Evolutionary conservation across 2,113 vertebrate species (phyloP), one percentile per base, ranked within the genome.

Genomic region (Odocoileus hemionus): DNA sequence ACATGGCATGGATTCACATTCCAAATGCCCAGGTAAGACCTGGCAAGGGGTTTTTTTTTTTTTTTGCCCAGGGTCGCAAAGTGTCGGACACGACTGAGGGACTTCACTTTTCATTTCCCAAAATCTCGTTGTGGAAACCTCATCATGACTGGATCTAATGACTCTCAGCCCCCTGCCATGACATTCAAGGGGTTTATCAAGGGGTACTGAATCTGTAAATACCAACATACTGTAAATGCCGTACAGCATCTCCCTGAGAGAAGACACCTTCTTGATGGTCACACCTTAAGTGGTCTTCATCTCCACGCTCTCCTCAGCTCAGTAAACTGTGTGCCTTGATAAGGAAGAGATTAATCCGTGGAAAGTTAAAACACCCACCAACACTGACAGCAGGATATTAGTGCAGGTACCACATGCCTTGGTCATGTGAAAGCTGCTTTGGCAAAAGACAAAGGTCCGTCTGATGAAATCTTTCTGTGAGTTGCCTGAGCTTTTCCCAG

Each of bases 371-470:
- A 86, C 16, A 11, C 21, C 52, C 70, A 16, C 45, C 23, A 7
- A 2, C 33, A 52, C 36, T 17, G 83, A 84, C 89, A 21, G 28
- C 70, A 47, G 28, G 23, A 19, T 33, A 28, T 50, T 58, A 30
- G 64, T 19, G 13, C 28, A 74, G 8, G 15, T 86, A 36, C 91
- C 58, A 91, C 93, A 36, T 70, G n/a, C 76, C 16, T 39, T 7
- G 23, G 67, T 89, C 47, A 86, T 45, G 67, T 21, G 61, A 93
- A 79, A 89, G 93, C 97, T 89, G 90, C 95, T 96, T 94, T 96
- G 96, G 95, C 79, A 94, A 33, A 97, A 97, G 79, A 98, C 89
- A 33, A 21, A 45, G 23, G 82, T 96, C 95, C 67, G 86, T 94
- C 96, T 96, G 47, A 89, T 94, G 21, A 11, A 84, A 70, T 28